phyloP scores from a whole-genome alignment of 2,888 invertebrate genomes.

The Chorisops tibialis region DNA sequence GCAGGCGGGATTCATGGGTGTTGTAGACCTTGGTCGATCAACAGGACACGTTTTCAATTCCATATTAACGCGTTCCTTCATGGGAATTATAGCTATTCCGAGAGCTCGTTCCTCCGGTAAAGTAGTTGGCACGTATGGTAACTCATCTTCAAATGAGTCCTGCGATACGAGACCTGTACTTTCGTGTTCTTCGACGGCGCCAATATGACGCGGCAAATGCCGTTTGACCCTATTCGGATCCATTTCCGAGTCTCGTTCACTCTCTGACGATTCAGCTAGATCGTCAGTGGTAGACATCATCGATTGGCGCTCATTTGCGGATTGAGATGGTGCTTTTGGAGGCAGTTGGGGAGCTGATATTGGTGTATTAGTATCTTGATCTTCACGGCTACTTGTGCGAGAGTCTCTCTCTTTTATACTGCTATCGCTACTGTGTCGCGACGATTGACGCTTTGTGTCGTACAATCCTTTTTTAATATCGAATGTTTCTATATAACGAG shows the following conservation, averaged over 20 bases:
- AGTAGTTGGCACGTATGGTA: constrained; percentile 88
- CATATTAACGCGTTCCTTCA: constrained; percentile 63
- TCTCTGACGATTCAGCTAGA: constrained; percentile 63
- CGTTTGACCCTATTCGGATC: constrained; percentile 45
- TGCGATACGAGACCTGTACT: constrained; percentile 73
- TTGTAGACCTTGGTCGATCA: constrained; percentile 70
- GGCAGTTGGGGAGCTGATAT: constrained; percentile 18
- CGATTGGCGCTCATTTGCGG: constrained; percentile 39
- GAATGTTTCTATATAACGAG: constrained; percentile 49
- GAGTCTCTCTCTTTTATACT: constrained; percentile 34
- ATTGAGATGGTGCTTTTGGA: constrained; percentile 5
- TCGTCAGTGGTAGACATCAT: constrained; percentile 52
- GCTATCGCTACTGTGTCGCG: constrained; percentile 29
- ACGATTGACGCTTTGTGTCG: constrained; percentile 34
- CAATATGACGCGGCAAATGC: constrained; percentile 57
- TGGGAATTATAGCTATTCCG: constrained; percentile 76
- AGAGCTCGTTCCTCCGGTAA: constrained; percentile 79
- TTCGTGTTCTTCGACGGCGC: constrained; percentile 61
- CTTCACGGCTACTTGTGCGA: constrained; percentile 27
- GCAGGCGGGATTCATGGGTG: constrained; percentile 68
- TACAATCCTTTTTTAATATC: constrained; percentile 49
- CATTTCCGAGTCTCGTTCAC: constrained; percentile 66
- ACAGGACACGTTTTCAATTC: constrained; percentile 67
- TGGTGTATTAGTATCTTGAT: constrained; percentile 14
- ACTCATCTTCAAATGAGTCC: constrained; percentile 81